Percentiles rank a stretch among this genome's conserved stretches.
phyloP scores from a whole-genome alignment of 2,113 vertebrate species.

The Aptenodytes patagonicus region DNA sequence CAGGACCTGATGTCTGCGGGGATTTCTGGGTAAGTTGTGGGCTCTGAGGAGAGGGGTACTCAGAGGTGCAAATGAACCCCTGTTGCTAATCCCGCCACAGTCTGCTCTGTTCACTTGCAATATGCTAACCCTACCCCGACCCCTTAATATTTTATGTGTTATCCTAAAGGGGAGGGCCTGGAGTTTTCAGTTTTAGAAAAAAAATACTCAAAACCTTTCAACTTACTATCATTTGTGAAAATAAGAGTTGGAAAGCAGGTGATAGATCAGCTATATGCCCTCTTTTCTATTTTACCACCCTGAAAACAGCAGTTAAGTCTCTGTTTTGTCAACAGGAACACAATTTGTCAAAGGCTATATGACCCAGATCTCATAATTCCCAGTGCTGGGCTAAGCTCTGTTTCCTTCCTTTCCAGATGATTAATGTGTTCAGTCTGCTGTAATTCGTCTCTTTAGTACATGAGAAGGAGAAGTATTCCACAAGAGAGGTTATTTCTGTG shows the following conservation, averaged over 20 bases:
- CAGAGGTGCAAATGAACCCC: accelerated
- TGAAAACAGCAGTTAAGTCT: not conserved
- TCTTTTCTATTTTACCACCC: not conserved
- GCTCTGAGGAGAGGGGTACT: not conserved
- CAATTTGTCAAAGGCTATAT: conserved; percentile 12
- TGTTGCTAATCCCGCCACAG: not conserved
- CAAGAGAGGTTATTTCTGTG: not conserved
- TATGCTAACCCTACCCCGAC: accelerated
- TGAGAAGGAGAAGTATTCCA: not conserved
- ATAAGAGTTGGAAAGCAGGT: not conserved
- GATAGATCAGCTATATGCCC: not conserved
- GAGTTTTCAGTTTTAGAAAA: not conserved
- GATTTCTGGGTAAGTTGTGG: not conserved
- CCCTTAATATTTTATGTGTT: not conserved
- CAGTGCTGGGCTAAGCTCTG: not conserved
- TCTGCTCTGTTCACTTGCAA: not conserved
- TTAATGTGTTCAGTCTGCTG: conserved; percentile 19
- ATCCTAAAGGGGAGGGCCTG: not conserved
- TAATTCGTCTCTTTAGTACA: not conserved
- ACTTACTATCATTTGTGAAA: not conserved
- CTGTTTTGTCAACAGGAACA: not conserved
- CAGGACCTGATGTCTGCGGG: not conserved
- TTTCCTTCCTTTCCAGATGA: conserved; percentile 23
- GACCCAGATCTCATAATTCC: not conserved
- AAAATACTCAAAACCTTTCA: not conserved